A percentile compares a stretch with the other conserved stretches of the same genome.
phyloP scores from a whole-genome alignment of 2,113 vertebrate species.

The Nettapus auritus region DNA sequence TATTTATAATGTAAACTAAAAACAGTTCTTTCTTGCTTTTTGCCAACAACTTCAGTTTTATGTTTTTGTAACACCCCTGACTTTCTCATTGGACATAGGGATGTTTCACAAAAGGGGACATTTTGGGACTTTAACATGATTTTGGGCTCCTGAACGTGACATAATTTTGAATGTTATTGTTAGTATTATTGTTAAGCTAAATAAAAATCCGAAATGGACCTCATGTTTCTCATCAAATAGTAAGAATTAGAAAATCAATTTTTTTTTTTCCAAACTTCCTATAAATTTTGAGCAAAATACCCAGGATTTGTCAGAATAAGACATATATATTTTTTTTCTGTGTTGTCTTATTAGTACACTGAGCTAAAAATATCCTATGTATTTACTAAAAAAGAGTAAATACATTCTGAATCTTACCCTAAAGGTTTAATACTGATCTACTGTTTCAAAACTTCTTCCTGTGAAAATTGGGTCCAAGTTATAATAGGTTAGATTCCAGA shows the following conservation, averaged over 20 bases:
- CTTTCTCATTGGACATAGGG: neutral
- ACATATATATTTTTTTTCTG: neutral
- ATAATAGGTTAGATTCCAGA: neutral
- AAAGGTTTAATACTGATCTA: constrained; percentile 22
- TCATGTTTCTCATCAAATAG: neutral
- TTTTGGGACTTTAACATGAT: neutral
- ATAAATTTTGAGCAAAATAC: neutral
- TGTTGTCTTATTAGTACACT: neutral
- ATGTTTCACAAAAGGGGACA: neutral
- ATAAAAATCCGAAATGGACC: neutral
- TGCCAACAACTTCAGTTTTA: neutral
- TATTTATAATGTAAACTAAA: neutral
- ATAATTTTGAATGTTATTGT: neutral
- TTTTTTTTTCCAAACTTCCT: neutral
- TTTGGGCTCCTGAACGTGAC: neutral
- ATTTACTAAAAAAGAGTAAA: neutral
- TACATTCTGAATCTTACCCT: neutral
- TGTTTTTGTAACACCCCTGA: neutral
- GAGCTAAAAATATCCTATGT: constrained; percentile 4
- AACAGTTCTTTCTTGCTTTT: neutral
- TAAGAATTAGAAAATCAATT: neutral
- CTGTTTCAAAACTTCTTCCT: neutral
- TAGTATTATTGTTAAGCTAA: neutral
- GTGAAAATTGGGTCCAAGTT: neutral
- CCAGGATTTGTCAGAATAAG: neutral